Base-by-base conservation (phyloP, 1,140 invertebrate genomes). In the Camponotus floridanus region DNA sequence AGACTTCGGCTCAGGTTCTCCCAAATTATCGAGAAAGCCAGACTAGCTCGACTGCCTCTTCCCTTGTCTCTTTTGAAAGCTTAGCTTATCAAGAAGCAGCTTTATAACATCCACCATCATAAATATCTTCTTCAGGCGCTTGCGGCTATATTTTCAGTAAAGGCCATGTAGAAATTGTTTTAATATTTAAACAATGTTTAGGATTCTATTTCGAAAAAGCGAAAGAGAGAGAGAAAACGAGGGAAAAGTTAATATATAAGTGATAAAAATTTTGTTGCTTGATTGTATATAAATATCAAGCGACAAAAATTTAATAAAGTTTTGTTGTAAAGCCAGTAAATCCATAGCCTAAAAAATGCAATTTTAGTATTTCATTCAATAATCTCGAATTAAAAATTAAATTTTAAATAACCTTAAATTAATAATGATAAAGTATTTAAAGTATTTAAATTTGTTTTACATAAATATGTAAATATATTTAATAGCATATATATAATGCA, bases 21-120 rank as follows among this genome's bases (percentile, higher is more conserved):
- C 31, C 18, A 61, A 83, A 73, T 83, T 83, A 83, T 83, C 26
- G 79, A 73, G 39, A 83, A n/a, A n/a, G n/a, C n/a, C n/a, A n/a
- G n/a, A 61, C 18, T 39, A 33, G 79, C n/a, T 26, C 18, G 45
- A 13, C 4, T 18, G 4, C 11, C 7, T 26, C 1, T 42, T 71
- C 18, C 36, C n/a, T 31, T 68, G n/a, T 33, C 18, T 13, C 67
- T 81, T 62, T 48, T 62, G 39, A 71, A 59, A 81, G 62, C 33
- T 68, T n/a, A 57, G 31, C 51, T 73, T 74, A 48, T 13, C 55
- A 45, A 4, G 11, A 57, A 31, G 26, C 2, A n/a, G 39, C 18
- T 83, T 83, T 83, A 74, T 7, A 76, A 74, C 42, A 26, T 71
- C 26, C 26, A 13, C 68, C 45, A 48, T 79, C 39, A n/a, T 36